Percentiles rank a stretch among this genome's conserved stretches.
These are phyloP conservation scores for Adoxophyes honmai DNA, from an alignment of 1,140 invertebrate genomes.

Conservation along the genomic window DNA sequence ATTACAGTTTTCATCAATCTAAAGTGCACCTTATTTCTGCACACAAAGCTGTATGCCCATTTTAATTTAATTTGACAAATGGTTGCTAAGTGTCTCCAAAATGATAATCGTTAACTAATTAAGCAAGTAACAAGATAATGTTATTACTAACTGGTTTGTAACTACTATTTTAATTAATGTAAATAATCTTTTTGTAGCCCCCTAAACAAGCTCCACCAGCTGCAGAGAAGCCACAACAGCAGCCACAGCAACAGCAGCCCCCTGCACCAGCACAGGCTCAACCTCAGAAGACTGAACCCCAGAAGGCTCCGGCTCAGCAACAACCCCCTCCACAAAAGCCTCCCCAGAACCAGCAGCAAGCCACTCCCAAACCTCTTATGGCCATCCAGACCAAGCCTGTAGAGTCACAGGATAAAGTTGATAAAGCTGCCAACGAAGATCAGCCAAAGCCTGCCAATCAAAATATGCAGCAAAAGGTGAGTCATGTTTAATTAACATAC, in stretches of 20 bases:
- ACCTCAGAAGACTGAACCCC: slow-evolving; percentile 26
- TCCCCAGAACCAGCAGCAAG: slow-evolving; percentile 16
- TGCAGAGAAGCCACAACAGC: slow-evolving; percentile 24
- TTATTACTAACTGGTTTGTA: too few species aligned
- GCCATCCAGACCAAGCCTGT: slow-evolving; percentile 23
- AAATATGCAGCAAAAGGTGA: slow-evolving; percentile 23
- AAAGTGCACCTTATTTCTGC: too few species aligned
- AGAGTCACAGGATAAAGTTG: slow-evolving; percentile 47
- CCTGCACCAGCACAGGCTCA: slow-evolving; percentile 25
- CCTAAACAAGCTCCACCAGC: not conserved
- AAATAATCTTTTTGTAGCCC: not conserved
- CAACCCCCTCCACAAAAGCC: slow-evolving; percentile 29
- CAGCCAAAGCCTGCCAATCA: slow-evolving; percentile 33
- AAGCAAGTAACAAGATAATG: too few species aligned
- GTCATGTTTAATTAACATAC: too few species aligned
- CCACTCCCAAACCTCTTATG: not conserved
- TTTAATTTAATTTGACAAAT: too few species aligned
- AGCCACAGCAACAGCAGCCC: slow-evolving; percentile 29
- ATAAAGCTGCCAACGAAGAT: slow-evolving; percentile 39
- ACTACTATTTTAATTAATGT: too few species aligned
- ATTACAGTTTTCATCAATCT: too few species aligned
- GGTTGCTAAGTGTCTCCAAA: too few species aligned
- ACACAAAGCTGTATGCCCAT: too few species aligned
- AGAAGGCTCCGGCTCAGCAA: slow-evolving; percentile 30
- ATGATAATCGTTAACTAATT: too few species aligned